These are phyloP conservation scores for Porites rus DNA, from an alignment of 92 coral and sea anemone genomes.

Conservation along the genomic window DNA sequence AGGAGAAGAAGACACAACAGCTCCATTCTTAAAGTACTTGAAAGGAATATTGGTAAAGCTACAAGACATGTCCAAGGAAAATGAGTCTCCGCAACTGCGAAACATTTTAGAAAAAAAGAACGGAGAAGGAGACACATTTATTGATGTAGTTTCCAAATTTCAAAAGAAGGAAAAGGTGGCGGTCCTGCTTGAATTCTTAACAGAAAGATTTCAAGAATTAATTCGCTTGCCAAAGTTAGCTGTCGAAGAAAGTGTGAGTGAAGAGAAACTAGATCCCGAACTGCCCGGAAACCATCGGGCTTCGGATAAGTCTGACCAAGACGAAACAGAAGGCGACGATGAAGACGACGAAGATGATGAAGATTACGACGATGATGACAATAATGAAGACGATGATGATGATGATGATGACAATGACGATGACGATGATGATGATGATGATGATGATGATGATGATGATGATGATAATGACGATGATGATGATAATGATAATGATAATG, in stretches of 20 bases:
- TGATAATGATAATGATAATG: neutral
- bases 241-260: neutral
- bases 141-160: neutral
- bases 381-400: neutral
- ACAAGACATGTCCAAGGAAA: neutral
- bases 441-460: neutral
- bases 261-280: neutral
- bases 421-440: neutral
- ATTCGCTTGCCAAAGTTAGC: too few relatives aligned
- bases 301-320: neutral
- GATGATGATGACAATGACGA: neutral
- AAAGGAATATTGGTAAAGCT: slow-evolving; percentile 4
- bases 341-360: too few relatives aligned
- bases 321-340: neutral
- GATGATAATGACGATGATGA: neutral
- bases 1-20: neutral
- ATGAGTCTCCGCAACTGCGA: neutral
- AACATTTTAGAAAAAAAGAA: neutral
- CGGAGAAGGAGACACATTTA: neutral
- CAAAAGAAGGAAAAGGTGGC: neutral
- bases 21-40: neutral
- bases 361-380: neutral
- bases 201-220: neutral
- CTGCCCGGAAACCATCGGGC: neutral
- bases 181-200: neutral